Conservation (phyloP, 2,888 invertebrate genomes). For the Macrosoma leucophasiata region DNA sequence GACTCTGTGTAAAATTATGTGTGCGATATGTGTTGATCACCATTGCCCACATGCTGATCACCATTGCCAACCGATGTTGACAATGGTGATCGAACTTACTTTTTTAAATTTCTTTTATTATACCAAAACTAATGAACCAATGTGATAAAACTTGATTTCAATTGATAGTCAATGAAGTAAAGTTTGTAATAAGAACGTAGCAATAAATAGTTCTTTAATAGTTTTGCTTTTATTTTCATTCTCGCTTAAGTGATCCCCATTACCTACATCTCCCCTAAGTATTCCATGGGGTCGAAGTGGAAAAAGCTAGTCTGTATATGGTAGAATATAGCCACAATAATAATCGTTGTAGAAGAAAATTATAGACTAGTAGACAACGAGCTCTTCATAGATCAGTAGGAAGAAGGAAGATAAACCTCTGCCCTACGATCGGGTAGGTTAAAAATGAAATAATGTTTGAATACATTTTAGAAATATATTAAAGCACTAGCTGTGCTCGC, state of each 20-base stretch:
- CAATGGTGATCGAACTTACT: conserved; percentile 18
- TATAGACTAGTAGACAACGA: no score
- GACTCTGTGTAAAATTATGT: conserved; percentile 13
- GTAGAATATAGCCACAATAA: no score
- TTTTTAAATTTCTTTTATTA: conserved; percentile 12
- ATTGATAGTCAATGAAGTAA: conserved; percentile 21
- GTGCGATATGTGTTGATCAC: conserved; percentile 20
- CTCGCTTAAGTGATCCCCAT: conserved; percentile 19
- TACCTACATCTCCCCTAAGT: conserved; percentile 20
- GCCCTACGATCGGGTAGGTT: no score
- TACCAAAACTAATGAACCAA: conserved; percentile 19
- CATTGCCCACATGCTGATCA: conserved; percentile 23
- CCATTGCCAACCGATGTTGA: conserved; percentile 21
- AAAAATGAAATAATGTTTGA: no score
- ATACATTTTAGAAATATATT: no score
- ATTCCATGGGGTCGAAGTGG: no score
- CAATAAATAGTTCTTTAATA: conserved; percentile 24
- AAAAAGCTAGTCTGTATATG: no score
- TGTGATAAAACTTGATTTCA: conserved; percentile 24
- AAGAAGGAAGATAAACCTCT: no score
- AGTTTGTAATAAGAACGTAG: conserved; percentile 20
- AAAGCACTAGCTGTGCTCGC: no score
- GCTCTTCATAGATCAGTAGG: no score
- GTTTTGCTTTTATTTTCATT: conserved; percentile 20
- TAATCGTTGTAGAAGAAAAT: no score